Conservation (phyloP, 37 sponge, comb jelly and placozoan genomes). For the Chondrosia reniformis region DNA sequence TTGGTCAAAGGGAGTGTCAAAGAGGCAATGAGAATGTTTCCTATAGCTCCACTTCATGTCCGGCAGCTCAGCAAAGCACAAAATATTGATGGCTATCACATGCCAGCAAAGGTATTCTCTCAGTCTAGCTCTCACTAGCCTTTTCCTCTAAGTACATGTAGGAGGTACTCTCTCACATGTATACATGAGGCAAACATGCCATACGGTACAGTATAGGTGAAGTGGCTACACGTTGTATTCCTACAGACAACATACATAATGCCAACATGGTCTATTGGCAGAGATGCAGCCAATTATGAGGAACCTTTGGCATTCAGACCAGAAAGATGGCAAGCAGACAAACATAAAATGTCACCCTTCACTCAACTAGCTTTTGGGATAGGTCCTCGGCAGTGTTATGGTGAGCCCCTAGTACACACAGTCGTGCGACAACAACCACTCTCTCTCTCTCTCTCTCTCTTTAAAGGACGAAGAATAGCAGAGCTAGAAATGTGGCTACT, state of each 20-base stretch:
- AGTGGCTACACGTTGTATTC: not conserved
- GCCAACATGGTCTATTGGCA: slow-evolving; percentile 20
- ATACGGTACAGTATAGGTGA: not conserved
- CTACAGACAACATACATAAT: slow-evolving; percentile 21
- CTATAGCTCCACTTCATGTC: not conserved
- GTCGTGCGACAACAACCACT: not conserved
- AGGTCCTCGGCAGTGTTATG: slow-evolving; percentile 46
- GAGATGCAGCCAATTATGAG: slow-evolving; percentile 11
- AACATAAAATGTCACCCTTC: slow-evolving; percentile 12
- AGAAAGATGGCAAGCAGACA: slow-evolving; percentile 33
- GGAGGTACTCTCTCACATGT: not conserved
- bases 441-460: not conserved
- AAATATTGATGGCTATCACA: slow-evolving; percentile 21
- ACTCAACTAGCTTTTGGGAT: slow-evolving; percentile 36
- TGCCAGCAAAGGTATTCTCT: slow-evolving; percentile 26
- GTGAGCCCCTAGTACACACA: slow-evolving; percentile 4
- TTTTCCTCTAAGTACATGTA: not conserved
- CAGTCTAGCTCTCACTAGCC: not conserved
- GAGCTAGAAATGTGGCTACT: slow-evolving; percentile 15
- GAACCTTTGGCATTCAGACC: slow-evolving; percentile 37
- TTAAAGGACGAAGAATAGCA: slow-evolving; percentile 2
- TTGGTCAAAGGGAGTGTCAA: slow-evolving; percentile 31
- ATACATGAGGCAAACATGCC: not conserved
- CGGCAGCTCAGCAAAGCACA: not conserved
- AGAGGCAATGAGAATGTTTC: slow-evolving; percentile 34